phyloP scores from a whole-genome alignment of 2,888 invertebrate species.

The Ariolimax columbianus region DNA sequence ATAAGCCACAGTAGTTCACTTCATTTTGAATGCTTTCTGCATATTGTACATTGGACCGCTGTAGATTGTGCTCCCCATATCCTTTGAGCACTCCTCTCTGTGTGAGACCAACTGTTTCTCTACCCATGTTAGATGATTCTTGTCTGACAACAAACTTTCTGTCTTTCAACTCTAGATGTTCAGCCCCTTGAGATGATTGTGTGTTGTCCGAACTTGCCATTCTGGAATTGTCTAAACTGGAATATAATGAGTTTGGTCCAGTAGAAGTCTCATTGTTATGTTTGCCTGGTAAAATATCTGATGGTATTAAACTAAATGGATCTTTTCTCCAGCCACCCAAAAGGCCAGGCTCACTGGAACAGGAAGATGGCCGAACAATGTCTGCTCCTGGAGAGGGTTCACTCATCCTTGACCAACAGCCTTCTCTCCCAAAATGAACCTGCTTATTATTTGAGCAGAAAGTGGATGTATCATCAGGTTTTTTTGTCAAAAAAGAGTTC shows the following conservation, averaged over 20 bases:
- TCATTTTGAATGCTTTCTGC: neutral
- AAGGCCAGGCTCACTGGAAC: slow-evolving; percentile 20
- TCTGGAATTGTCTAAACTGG: neutral
- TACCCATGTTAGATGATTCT: neutral
- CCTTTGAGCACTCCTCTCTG: neutral
- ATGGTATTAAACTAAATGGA: neutral
- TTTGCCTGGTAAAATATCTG: neutral
- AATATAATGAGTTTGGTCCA: neutral
- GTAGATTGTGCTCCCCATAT: neutral
- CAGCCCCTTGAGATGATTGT: neutral
- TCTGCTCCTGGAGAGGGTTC: neutral
- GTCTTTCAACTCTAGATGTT: neutral
- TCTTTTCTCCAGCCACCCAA: neutral
- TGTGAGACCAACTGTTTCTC: neutral
- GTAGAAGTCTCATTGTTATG: neutral
- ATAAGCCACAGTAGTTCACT: neutral
- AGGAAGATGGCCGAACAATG: neutral
- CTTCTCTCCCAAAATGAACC: neutral
- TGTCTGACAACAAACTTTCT: neutral
- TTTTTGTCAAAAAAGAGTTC: neutral
- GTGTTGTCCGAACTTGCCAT: neutral
- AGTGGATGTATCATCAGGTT: neutral
- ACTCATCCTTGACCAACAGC: slow-evolving; percentile 23
- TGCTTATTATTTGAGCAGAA: neutral
- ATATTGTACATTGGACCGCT: neutral